Evolutionary conservation across 2,797 vertebrate species (phyloP).

Genomic region (Heliangelus exortis): DNA sequence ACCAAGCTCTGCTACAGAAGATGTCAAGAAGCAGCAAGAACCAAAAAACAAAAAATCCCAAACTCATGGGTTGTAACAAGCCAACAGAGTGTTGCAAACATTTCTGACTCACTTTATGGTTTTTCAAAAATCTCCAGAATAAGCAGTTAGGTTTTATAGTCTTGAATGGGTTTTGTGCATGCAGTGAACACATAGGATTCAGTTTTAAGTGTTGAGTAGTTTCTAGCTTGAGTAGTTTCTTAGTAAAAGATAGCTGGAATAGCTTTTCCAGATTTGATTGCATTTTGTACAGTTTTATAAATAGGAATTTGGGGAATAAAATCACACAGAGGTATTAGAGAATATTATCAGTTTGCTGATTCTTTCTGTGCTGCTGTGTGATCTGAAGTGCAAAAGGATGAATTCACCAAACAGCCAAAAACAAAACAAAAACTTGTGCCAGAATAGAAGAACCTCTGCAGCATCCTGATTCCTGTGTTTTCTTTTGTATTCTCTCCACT

Average conservation of each 20-base stretch:
- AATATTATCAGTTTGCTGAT: neutral
- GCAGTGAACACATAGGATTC: neutral
- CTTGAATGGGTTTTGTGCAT: neutral
- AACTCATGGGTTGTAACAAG: neutral
- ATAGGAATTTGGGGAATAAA: conserved; percentile 34
- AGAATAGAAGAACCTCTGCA: neutral
- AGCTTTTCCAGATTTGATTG: neutral
- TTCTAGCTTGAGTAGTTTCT: neutral
- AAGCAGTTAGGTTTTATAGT: neutral
- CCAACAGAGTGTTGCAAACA: neutral
- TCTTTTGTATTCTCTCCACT: neutral
- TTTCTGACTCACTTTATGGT: conserved; percentile 1
- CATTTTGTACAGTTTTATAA: conserved; percentile 20
- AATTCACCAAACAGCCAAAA: conserved; percentile 1
- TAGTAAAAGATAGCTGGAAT: neutral
- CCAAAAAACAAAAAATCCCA: neutral
- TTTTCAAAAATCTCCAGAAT: neutral
- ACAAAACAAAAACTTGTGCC: conserved; percentile 1
- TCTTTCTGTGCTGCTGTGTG: neutral
- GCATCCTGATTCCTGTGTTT: neutral
- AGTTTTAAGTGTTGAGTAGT: neutral
- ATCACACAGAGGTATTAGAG: neutral
- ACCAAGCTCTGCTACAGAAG: neutral
- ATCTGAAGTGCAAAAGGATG: neutral
- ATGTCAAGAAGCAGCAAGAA: neutral